These are phyloP conservation scores for Embidobia sp. DNA, from an alignment of 2,888 invertebrate genomes.

Conservation along the genomic window DNA sequence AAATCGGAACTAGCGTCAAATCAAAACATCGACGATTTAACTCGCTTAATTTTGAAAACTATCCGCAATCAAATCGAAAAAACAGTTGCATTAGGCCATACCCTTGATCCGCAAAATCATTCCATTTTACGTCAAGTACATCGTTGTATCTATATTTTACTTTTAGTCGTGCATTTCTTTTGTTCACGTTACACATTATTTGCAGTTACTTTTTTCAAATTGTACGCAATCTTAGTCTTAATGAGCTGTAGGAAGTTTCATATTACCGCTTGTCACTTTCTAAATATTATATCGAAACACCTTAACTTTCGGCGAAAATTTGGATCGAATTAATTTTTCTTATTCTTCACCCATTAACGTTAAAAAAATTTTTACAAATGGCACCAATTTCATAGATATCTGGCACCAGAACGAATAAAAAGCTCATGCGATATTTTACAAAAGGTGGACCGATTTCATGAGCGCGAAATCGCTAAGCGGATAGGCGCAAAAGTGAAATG, in stretches of 20 bases:
- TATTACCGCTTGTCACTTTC: slow-evolving; percentile 26
- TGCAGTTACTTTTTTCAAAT: neutral
- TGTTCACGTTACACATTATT: neutral
- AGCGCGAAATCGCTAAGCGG: slow-evolving; percentile 15
- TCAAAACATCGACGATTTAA: no score
- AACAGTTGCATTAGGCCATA: no score
- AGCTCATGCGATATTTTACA: slow-evolving; percentile 24
- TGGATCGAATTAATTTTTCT: slow-evolving; percentile 20
- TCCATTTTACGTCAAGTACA: no score
- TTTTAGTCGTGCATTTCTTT: neutral
- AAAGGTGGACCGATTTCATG: slow-evolving; percentile 15
- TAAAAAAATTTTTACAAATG: slow-evolving; percentile 4
- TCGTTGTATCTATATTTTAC: no score
- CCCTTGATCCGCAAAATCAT: no score
- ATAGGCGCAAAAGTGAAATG: slow-evolving; percentile 53
- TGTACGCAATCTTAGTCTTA: slow-evolving; percentile 26
- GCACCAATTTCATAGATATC: slow-evolving; percentile 23
- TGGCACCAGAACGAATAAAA: slow-evolving; percentile 31
- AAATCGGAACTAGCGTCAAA: neutral
- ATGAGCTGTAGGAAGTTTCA: slow-evolving; percentile 22
- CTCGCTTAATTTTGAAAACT: no score
- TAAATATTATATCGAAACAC: slow-evolving; percentile 26
- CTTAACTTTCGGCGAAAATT: slow-evolving; percentile 35
- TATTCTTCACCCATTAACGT: no score
- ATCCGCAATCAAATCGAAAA: no score